A percentile compares a stretch with the other conserved stretches of the same genome.
Conservation (phyloP, 2,888 invertebrate genomes). For the Andrena fulva region DNA sequence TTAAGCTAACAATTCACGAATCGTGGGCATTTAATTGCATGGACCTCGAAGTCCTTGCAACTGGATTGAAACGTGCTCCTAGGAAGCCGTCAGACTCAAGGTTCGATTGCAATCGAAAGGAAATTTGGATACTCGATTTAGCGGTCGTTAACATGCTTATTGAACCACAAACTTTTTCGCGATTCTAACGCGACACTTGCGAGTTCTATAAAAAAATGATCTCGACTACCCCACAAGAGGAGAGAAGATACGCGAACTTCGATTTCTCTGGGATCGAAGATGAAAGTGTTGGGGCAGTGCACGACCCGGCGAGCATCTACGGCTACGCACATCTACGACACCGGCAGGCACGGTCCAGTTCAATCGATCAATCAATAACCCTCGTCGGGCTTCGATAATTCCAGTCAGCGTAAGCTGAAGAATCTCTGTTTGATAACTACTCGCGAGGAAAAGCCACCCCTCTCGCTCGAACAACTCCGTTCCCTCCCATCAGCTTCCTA, state of each 20-base stretch:
- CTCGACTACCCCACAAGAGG: background rate
- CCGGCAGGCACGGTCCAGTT: constrained; percentile 29
- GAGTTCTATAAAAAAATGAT: background rate
- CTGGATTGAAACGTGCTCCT: constrained; percentile 3
- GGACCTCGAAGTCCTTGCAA: background rate
- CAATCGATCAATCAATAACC: constrained; percentile 52
- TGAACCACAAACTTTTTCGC: background rate
- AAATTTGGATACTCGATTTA: background rate
- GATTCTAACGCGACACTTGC: background rate
- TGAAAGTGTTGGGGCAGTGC: constrained; percentile 6
- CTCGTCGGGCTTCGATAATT: constrained; percentile 7
- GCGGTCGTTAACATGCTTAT: too few species aligned
- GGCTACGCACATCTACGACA: constrained; percentile 31
- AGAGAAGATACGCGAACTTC: background rate
- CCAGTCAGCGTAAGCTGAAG: background rate
- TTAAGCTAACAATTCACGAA: background rate
- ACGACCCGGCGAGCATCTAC: constrained; percentile 20
- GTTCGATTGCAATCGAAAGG: background rate
- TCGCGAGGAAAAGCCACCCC: background rate
- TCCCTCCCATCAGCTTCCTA: background rate
- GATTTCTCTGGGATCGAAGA: constrained; percentile 1
- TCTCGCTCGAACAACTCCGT: background rate
- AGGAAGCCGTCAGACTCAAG: background rate
- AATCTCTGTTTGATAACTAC: background rate
- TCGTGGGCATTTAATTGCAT: background rate